phyloP scores from a whole-genome alignment of 1,140 invertebrate species.

The Phymastichus coffea region DNA sequence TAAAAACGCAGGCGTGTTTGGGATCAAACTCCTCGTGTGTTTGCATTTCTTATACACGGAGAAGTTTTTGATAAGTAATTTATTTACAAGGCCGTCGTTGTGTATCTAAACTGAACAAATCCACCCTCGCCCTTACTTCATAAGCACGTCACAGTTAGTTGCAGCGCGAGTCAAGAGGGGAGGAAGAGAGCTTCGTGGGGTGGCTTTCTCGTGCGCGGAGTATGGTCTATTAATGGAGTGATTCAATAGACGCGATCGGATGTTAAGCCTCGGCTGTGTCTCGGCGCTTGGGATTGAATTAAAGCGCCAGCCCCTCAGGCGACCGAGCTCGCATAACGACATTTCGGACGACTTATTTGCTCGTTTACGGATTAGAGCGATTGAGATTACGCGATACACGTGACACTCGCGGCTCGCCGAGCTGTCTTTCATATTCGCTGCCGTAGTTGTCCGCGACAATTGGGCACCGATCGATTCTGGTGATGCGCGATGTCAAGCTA shows the following conservation, averaged over 20 bases:
- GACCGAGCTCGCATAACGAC: slow-evolving; percentile 15
- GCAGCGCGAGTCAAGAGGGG: slow-evolving; percentile 40
- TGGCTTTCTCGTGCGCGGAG: slow-evolving; percentile 30
- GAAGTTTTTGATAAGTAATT: background rate
- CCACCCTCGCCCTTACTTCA: background rate
- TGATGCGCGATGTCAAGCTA: no score
- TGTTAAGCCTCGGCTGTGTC: slow-evolving; percentile 40
- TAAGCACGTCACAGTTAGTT: slow-evolving; percentile 54
- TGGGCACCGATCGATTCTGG: no score
- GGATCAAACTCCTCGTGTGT: no score
- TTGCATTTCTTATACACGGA: background rate
- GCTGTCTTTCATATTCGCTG: background rate
- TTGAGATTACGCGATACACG: slow-evolving; percentile 6
- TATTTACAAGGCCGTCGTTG: no score
- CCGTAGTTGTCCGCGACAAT: background rate
- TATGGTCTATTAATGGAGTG: slow-evolving; percentile 50
- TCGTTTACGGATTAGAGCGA: background rate
- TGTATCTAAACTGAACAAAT: background rate
- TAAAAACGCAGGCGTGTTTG: no score
- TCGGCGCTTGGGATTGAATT: slow-evolving; percentile 32
- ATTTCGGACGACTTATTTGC: slow-evolving; percentile 13
- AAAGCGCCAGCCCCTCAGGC: slow-evolving; percentile 19
- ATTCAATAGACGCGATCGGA: slow-evolving; percentile 55
- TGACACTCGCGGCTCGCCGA: background rate
- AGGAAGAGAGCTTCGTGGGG: slow-evolving; percentile 27